A percentile compares a stretch with the other conserved stretches of the same genome.
These are phyloP conservation scores for Brachyhypopomus gauderio DNA, from an alignment of 2,113 vertebrate genomes.

Conservation along the genomic window DNA sequence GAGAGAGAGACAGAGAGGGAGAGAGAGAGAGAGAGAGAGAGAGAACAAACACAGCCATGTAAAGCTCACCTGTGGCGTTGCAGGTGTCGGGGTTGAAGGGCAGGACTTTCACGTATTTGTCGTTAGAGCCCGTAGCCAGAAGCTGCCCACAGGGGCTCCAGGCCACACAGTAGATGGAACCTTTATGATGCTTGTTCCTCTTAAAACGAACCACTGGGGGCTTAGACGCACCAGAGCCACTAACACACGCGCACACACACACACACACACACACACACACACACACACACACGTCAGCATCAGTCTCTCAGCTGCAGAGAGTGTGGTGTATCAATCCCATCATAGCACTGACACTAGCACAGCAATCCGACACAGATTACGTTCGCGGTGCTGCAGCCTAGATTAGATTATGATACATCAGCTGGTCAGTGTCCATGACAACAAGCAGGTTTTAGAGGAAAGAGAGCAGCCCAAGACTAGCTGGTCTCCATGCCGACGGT, in stretches of 20 bases:
- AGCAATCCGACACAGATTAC: too few relatives aligned
- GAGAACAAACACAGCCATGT: background rate
- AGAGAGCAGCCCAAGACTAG: too few relatives aligned
- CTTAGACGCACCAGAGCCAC: constrained; percentile 76
- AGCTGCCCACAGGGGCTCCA: constrained; percentile 98
- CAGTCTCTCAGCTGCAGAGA: too few relatives aligned
- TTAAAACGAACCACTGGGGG: constrained; percentile 92
- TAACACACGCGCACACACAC: constrained; percentile 57
- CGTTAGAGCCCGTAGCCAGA: constrained; percentile 95
- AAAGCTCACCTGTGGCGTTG: constrained; percentile 89
- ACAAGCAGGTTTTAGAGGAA: too few relatives aligned
- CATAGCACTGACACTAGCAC: too few relatives aligned
- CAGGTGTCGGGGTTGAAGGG: constrained; percentile 96
- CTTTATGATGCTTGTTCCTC: constrained; percentile 98
- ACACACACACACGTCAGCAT: too few relatives aligned
- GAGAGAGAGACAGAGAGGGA: background rate
- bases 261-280: background rate
- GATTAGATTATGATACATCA: too few relatives aligned
- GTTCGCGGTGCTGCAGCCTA: too few relatives aligned
- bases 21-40: background rate
- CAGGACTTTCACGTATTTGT: constrained; percentile 98
- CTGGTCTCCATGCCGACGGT: too few relatives aligned
- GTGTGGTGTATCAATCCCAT: too few relatives aligned
- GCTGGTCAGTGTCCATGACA: too few relatives aligned
- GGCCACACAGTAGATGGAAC: constrained; percentile 97